Conservation (phyloP, 2,888 invertebrate genomes). For the Anthophora plumipes region DNA sequence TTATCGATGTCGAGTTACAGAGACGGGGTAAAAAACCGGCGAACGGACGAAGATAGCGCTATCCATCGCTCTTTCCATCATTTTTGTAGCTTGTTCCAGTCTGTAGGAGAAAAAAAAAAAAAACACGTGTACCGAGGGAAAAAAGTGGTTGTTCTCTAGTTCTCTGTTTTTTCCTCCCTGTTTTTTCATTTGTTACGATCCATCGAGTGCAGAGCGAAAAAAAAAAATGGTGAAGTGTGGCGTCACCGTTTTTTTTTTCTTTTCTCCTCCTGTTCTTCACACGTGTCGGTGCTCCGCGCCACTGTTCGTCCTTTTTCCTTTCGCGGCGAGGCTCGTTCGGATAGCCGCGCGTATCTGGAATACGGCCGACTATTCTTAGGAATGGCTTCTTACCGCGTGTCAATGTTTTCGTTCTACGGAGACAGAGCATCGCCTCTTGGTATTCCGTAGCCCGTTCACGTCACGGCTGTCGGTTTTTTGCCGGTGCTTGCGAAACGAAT, state of each 20-base stretch:
- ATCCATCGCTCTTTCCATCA: not conserved
- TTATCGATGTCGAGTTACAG: not conserved
- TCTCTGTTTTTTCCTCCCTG: not conserved
- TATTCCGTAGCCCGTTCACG: slow-evolving; percentile 61
- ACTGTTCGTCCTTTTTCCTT: not conserved
- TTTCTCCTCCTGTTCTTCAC: not conserved
- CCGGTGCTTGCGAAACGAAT: slow-evolving; percentile 67
- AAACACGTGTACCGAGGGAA: slow-evolving; percentile 14
- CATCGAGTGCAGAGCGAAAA: slow-evolving; percentile 18
- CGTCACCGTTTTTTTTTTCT: not conserved
- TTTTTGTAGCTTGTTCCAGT: not conserved
- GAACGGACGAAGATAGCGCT: not conserved
- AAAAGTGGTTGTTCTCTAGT: slow-evolving; percentile 27
- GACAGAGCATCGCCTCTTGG: slow-evolving; percentile 17
- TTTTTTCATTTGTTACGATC: not conserved
- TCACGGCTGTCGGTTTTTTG: slow-evolving; percentile 65
- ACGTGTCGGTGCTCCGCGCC: not conserved
- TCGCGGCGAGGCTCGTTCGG: slow-evolving; percentile 1
- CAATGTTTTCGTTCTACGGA: slow-evolving; percentile 64
- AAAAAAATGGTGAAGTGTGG: not conserved
- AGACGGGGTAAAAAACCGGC: not conserved
- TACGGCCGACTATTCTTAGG: slow-evolving; percentile 19
- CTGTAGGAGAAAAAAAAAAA: not conserved
- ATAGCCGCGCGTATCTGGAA: not conserved
- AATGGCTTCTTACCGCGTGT: slow-evolving; percentile 30